Conservation (phyloP, 2,888 invertebrate species). For the Meganola albula region DNA sequence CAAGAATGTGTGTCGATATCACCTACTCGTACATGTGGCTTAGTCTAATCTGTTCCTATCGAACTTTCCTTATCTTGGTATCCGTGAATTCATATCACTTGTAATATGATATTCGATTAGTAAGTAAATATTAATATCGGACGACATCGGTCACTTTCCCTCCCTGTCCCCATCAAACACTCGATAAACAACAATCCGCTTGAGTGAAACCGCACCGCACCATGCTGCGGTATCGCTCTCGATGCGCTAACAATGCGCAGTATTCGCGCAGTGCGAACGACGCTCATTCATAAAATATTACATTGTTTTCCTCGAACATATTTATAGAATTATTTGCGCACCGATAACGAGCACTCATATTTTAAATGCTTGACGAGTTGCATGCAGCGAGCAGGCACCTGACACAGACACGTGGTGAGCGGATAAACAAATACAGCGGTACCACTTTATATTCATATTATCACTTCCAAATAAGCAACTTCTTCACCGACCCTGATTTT, state of each 20-base stretch:
- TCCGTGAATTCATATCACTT: conserved; percentile 5
- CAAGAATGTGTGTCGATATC: neutral
- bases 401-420: no score
- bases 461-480: no score
- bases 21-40: neutral
- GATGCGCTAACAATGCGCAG: conserved; percentile 10
- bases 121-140: no score
- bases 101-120: conserved; percentile 2
- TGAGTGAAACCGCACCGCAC: no score
- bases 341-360: conserved; percentile 28
- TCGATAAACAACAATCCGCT: conserved; percentile 19
- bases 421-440: no score
- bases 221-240: no score
- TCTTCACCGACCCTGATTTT: no score
- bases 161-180: conserved; percentile 1
- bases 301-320: conserved; percentile 28
- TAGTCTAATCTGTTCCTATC: conserved; percentile 14
- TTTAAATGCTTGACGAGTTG: no score
- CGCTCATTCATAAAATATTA: conserved; percentile 31
- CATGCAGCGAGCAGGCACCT: no score
- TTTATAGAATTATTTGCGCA: conserved; percentile 28
- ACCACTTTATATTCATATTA: no score
- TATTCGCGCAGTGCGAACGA: conserved; percentile 4
- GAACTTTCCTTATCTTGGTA: conserved; percentile 7
- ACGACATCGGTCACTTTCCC: conserved; percentile 9